These are phyloP conservation scores for Caenorhabditis parvicauda DNA, from an alignment of 2,888 invertebrate species.

Conservation along the genomic window DNA sequence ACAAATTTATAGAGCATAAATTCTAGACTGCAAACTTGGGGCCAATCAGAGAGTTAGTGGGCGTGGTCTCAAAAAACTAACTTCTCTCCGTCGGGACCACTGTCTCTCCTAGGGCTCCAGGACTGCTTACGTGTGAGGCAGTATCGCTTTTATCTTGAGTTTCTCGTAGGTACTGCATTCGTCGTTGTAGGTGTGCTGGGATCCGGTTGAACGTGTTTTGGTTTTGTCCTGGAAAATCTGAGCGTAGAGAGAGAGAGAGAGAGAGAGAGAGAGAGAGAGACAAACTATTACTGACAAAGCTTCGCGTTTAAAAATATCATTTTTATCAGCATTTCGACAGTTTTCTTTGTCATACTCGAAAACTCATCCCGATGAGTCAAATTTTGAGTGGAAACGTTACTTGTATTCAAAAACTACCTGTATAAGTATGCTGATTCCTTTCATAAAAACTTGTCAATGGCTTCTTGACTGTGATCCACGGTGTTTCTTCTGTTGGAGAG, in stretches of 20 bases:
- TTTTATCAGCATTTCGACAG: too few relatives aligned
- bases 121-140: slow-evolving; percentile 5
- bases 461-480: neutral
- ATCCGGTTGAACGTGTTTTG: neutral
- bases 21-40: neutral
- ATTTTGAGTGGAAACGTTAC: too few relatives aligned
- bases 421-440: neutral
- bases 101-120: slow-evolving; percentile 17
- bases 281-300: too few relatives aligned
- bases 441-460: neutral
- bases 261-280: too few relatives aligned
- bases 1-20: neutral
- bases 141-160: neutral
- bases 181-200: neutral
- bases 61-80: slow-evolving; percentile 1
- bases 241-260: neutral
- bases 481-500: neutral
- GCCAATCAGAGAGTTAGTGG: neutral
- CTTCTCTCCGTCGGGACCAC: slow-evolving; percentile 11
- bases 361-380: too few relatives aligned
- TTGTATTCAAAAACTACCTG: too few relatives aligned
- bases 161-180: neutral
- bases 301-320: too few relatives aligned
- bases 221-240: neutral
- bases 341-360: too few relatives aligned